Evolutionary conservation across 2,888 invertebrate species (phyloP).

Genomic region (Drosophila putrida): DNA sequence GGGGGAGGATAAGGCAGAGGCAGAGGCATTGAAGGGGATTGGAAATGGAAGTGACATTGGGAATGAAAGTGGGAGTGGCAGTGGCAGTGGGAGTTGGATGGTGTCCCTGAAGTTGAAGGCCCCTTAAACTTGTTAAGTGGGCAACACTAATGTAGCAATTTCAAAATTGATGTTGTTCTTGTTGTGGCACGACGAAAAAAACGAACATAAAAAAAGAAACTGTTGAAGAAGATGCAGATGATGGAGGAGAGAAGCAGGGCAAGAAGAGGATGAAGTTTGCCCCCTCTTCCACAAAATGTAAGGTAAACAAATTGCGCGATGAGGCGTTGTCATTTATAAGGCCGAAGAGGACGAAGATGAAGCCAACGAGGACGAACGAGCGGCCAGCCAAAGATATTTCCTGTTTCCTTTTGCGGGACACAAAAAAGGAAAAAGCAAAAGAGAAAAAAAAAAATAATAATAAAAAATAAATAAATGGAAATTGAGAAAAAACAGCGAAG

Average conservation of each 20-base stretch:
- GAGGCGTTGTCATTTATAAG: slow-evolving; percentile 83
- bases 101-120: slow-evolving; percentile 39
- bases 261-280: slow-evolving; percentile 13
- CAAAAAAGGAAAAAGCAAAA: background rate
- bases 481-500: slow-evolving; percentile 64
- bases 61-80: background rate
- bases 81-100: background rate
- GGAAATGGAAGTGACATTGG: background rate
- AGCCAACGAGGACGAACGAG: slow-evolving; percentile 38
- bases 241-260: slow-evolving; percentile 31
- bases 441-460: slow-evolving; percentile 60
- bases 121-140: slow-evolving; percentile 83
- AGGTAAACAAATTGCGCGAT: slow-evolving; percentile 84
- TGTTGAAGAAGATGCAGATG: slow-evolving; percentile 3
- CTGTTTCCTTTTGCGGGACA: slow-evolving; percentile 47
- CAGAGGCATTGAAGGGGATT: background rate
- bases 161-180: slow-evolving; percentile 79
- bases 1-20: background rate
- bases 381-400: slow-evolving; percentile 76
- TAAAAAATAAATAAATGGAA: slow-evolving; percentile 82
- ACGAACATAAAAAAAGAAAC: slow-evolving; percentile 25
- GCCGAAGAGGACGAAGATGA: slow-evolving; percentile 24
- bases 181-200: slow-evolving; percentile 31
- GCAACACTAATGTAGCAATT: slow-evolving; percentile 84
- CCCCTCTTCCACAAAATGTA: slow-evolving; percentile 50